Conservation (phyloP, 2,888 invertebrate species). For the Acronicta psi region DNA sequence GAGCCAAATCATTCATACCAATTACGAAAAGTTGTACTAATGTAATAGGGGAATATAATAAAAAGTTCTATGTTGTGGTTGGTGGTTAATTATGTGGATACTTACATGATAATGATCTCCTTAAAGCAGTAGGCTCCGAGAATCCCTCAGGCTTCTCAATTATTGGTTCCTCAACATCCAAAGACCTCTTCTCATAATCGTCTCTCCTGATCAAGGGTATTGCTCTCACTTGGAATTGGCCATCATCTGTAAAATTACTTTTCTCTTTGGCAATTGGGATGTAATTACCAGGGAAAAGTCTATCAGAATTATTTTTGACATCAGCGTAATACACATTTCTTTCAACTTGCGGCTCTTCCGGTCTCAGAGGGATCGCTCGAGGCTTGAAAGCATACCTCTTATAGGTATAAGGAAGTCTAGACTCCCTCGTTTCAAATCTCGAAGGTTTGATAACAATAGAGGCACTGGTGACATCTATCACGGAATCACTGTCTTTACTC, state of each 20-base stretch:
- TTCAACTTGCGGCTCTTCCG: slow-evolving; percentile 68
- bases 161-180: slow-evolving; percentile 73
- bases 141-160: slow-evolving; percentile 75
- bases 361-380: slow-evolving; percentile 73
- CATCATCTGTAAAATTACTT: slow-evolving; percentile 63
- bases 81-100: too few relatives aligned
- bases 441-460: slow-evolving; percentile 77
- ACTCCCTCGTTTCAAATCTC: slow-evolving; percentile 64
- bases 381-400: slow-evolving; percentile 78
- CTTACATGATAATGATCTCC: slow-evolving; percentile 84
- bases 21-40: too few relatives aligned
- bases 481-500: slow-evolving; percentile 75
- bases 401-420: slow-evolving; percentile 60
- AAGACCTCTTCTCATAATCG: slow-evolving; percentile 74
- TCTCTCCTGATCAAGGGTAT: slow-evolving; percentile 80
- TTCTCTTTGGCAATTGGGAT: slow-evolving; percentile 85
- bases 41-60: too few relatives aligned
- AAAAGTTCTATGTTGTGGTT: too few relatives aligned
- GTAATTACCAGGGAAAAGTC: slow-evolving; percentile 87
- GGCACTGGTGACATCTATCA: slow-evolving; percentile 79
- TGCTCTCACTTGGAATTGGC: slow-evolving; percentile 72
- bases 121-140: slow-evolving; percentile 71
- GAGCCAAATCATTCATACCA: too few relatives aligned
- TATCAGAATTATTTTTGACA: slow-evolving; percentile 72
- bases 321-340: slow-evolving; percentile 76